Evolutionary conservation across 2,113 vertebrate genomes (phyloP).

Genomic region (Sylvietta virens): DNA sequence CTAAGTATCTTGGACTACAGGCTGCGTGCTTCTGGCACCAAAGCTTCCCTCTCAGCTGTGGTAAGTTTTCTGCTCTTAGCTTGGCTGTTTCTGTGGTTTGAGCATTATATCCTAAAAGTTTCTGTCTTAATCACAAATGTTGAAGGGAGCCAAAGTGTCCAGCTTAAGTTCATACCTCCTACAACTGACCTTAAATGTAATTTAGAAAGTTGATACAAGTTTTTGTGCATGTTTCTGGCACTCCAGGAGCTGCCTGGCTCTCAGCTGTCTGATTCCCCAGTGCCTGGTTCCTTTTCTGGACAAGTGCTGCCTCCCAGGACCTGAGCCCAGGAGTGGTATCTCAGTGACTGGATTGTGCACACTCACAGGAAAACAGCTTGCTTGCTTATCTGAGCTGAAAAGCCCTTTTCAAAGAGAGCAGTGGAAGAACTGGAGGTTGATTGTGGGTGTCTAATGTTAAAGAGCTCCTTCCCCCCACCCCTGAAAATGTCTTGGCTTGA

Average conservation of each 20-base stretch:
- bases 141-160: neutral
- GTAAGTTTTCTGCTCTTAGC: neutral
- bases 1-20: neutral
- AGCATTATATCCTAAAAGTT: neutral
- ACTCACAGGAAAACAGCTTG: neutral
- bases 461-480: neutral
- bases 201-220: neutral
- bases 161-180: neutral
- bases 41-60: neutral
- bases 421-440: neutral
- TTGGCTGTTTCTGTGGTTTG: neutral
- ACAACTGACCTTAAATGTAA: neutral
- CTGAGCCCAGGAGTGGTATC: neutral
- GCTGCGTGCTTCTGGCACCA: neutral
- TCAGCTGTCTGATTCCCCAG: accelerated
- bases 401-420: neutral
- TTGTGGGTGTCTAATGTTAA: neutral
- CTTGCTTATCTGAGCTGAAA: neutral
- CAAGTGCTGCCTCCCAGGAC: neutral
- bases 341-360: neutral
- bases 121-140: neutral
- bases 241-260: neutral
- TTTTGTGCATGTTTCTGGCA: neutral
- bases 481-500: neutral
- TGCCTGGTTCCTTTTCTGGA: neutral